These are phyloP conservation scores for Meteorus sp. DNA, from an alignment of 1,140 invertebrate species.

Conservation along the genomic window DNA sequence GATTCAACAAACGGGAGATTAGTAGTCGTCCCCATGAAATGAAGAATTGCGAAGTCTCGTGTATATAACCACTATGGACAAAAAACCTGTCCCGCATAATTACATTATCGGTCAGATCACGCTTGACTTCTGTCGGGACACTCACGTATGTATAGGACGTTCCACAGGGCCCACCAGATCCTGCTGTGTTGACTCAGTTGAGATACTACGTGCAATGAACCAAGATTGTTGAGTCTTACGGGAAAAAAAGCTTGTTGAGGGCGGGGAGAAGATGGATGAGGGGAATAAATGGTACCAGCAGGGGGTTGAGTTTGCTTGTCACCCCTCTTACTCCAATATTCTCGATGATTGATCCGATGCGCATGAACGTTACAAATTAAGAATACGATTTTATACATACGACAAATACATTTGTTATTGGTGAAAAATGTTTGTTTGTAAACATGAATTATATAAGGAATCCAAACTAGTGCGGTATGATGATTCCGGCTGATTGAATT, in stretches of 20 bases:
- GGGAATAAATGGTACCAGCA: slow-evolving; percentile 14
- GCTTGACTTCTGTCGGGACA: slow-evolving; percentile 41
- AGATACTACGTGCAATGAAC: no score
- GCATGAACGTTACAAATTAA: slow-evolving; percentile 19
- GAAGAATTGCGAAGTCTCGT: slow-evolving; percentile 21
- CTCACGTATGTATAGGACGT: slow-evolving; percentile 26
- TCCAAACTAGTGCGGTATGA: no score
- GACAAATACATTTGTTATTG: slow-evolving; percentile 2
- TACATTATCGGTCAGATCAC: slow-evolving; percentile 51
- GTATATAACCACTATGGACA: slow-evolving; percentile 32
- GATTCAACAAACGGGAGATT: no score
- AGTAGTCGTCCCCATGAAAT: slow-evolving; percentile 23
- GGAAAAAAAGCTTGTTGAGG: no score
- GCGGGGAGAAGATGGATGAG: background rate
- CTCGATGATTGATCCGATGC: slow-evolving; percentile 26
- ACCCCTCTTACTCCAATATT: slow-evolving; percentile 20
- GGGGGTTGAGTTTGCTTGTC: slow-evolving; percentile 21
- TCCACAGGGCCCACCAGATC: slow-evolving; percentile 20
- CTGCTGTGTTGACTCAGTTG: no score
- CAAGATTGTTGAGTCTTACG: no score
- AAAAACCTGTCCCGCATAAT: slow-evolving; percentile 52
- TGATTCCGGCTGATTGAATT: no score
- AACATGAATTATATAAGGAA: no score
- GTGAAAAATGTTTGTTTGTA: slow-evolving; percentile 4
- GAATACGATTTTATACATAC: background rate